Percentiles rank a stretch among this genome's conserved stretches.
These are phyloP conservation scores for Tachina fera DNA, from an alignment of 2,888 invertebrate species.

Conservation along the genomic window DNA sequence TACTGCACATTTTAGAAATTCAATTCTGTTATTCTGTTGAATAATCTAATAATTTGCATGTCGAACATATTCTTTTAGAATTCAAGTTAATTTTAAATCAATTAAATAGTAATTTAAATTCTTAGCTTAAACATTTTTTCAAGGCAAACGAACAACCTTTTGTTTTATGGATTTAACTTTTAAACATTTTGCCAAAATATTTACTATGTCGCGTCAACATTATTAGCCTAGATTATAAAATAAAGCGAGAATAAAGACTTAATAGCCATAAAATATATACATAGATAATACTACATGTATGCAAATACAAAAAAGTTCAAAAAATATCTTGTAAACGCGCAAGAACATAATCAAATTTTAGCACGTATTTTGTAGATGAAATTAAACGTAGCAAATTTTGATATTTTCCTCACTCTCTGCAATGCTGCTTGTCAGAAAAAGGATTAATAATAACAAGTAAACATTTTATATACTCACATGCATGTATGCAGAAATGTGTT, in stretches of 20 bases:
- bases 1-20: too few relatives aligned
- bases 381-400: constrained; percentile 13
- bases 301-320: neutral
- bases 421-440: constrained; percentile 38
- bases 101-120: too few relatives aligned
- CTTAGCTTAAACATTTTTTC: too few relatives aligned
- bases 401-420: neutral
- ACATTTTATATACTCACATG: constrained; percentile 22
- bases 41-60: too few relatives aligned
- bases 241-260: constrained; percentile 9
- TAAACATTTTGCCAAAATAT: constrained; percentile 39
- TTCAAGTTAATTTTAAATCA: too few relatives aligned
- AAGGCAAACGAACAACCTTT: neutral
- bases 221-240: constrained; percentile 46
- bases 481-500: neutral
- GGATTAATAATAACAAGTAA: constrained; percentile 52
- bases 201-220: constrained; percentile 51
- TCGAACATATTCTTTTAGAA: too few relatives aligned
- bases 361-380: constrained; percentile 49
- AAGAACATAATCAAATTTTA: constrained; percentile 37
- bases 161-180: neutral
- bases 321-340: neutral
- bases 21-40: too few relatives aligned
- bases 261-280: neutral
- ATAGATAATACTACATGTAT: constrained; percentile 1